phyloP scores from a whole-genome alignment of 2,113 vertebrate genomes.

The Calonectris borealis region DNA sequence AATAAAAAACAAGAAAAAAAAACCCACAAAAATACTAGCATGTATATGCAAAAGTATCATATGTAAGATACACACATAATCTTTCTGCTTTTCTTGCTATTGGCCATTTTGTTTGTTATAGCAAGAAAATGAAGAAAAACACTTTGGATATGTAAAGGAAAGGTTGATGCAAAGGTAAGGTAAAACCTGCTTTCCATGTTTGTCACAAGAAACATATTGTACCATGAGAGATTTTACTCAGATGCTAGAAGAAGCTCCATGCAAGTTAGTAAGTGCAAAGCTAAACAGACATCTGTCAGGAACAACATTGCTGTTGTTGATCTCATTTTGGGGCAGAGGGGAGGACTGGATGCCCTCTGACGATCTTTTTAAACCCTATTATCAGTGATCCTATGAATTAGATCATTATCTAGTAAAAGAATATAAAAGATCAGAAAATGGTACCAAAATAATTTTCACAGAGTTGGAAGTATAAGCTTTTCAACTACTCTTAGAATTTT shows the following conservation, averaged over 20 bases:
- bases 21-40: rapidly evolving
- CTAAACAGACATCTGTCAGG: neutral
- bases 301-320: neutral
- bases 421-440: neutral
- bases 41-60: neutral
- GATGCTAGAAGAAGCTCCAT: neutral
- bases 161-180: rapidly evolving
- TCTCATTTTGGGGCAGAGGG: neutral
- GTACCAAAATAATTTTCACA: neutral
- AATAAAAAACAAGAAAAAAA: neutral
- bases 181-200: neutral
- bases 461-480: neutral
- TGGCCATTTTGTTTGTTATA: neutral
- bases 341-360: neutral
- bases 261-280: neutral
- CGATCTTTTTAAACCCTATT: neutral
- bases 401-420: neutral
- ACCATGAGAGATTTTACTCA: neutral
- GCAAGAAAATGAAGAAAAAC: neutral
- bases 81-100: neutral
- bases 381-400: neutral
- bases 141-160: neutral
- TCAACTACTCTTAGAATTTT: neutral
- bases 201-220: neutral
- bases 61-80: neutral